Conservation (phyloP, 2,888 invertebrate species). For the Onchidella celtica region DNA sequence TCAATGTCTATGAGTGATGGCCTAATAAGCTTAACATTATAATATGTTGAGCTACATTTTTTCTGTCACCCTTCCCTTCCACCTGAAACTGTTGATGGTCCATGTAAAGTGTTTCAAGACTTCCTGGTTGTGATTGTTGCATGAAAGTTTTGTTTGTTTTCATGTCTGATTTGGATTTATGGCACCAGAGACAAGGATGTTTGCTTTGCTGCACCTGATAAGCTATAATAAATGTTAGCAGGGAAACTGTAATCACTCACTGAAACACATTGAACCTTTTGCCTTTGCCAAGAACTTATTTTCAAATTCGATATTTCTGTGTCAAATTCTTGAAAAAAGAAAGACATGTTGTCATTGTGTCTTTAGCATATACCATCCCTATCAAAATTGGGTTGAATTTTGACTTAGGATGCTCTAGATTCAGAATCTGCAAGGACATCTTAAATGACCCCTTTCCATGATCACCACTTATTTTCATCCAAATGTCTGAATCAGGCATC, state of each 20-base stretch:
- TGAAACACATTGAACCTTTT: background rate
- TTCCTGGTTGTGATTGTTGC: background rate
- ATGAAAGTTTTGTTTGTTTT: background rate
- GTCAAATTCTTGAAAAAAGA: background rate
- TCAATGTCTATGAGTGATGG: background rate
- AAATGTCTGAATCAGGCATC: constrained; percentile 20
- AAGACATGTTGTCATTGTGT: background rate
- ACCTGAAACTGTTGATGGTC: background rate
- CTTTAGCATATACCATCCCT: constrained; percentile 24
- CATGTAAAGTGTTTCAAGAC: background rate
- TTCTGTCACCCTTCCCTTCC: background rate
- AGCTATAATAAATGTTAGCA: background rate
- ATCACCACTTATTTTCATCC: constrained; percentile 28
- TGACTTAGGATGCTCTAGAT: background rate
- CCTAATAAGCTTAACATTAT: background rate
- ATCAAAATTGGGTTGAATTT: constrained; percentile 20
- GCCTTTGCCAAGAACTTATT: background rate
- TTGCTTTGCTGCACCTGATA: background rate
- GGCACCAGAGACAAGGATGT: constrained; percentile 32
- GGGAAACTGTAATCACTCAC: constrained; percentile 18
- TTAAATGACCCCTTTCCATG: constrained; percentile 25
- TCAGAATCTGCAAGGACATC: constrained; percentile 10
- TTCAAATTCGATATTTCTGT: background rate
- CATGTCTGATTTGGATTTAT: background rate
- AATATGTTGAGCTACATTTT: background rate